Conservation (phyloP, 2,888 invertebrate species). For the Ophion ventricosus region DNA sequence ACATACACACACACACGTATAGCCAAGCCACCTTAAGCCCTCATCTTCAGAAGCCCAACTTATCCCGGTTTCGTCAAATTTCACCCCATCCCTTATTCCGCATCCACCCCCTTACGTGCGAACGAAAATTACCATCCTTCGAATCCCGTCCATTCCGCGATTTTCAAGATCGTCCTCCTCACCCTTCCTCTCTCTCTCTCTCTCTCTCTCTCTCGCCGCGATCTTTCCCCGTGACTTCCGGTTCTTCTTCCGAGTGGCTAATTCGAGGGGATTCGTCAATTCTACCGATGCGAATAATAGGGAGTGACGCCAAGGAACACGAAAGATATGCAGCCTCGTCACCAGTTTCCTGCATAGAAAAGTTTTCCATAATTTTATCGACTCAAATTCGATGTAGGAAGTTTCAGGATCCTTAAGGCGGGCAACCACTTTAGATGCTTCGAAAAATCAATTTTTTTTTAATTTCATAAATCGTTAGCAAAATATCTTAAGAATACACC, state of each 20-base stretch:
- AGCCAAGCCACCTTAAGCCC: conserved; percentile 27
- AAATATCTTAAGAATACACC: too few relatives aligned
- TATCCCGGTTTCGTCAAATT: conserved; percentile 57
- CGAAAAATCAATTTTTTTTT: too few relatives aligned
- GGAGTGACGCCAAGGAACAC: background rate
- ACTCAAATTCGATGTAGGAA: background rate
- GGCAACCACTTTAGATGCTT: too few relatives aligned
- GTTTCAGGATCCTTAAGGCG: too few relatives aligned
- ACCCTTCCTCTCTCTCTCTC: background rate
- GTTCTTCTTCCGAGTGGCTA: conserved; percentile 16
- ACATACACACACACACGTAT: background rate
- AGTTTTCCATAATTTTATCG: background rate
- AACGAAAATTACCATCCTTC: conserved; percentile 56
- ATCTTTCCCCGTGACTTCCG: background rate
- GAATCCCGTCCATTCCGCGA: background rate
- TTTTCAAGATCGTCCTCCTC: background rate
- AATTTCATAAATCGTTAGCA: too few relatives aligned
- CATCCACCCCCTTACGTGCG: conserved; percentile 25
- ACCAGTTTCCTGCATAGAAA: background rate
- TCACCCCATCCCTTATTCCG: conserved; percentile 2
- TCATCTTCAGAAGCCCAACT: conserved; percentile 47
- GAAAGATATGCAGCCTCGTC: background rate
- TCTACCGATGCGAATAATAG: conserved; percentile 7
- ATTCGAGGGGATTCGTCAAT: conserved; percentile 15
- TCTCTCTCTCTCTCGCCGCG: background rate